Percentiles rank a stretch among this genome's conserved stretches.
Conservation (phyloP, 2,797 vertebrate genomes). For the Gouania willdenowi region DNA sequence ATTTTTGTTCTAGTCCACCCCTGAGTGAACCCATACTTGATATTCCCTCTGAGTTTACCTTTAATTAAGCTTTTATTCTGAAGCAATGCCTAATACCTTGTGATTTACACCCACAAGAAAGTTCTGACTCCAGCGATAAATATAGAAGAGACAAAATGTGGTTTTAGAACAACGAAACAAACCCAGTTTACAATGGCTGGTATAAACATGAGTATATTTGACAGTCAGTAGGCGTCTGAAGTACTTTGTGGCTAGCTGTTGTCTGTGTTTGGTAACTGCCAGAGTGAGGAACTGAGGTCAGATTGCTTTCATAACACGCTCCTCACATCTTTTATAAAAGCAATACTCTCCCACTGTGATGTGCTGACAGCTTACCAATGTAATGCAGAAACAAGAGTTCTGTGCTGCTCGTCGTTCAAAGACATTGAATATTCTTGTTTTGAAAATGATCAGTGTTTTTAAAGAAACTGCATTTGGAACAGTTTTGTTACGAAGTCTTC, state of each 20-base stretch:
- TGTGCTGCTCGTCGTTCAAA: conserved; percentile 26
- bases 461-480: too few relatives aligned
- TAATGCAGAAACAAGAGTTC: conserved; percentile 36
- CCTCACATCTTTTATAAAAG: conserved; percentile 37
- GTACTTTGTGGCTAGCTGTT: conserved; percentile 15
- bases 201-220: conserved; percentile 5
- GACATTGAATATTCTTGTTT: conserved; percentile 29
- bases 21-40: too few relatives aligned
- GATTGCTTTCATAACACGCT: conserved; percentile 36
- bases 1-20: too few relatives aligned
- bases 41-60: too few relatives aligned
- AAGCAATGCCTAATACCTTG: too few relatives aligned
- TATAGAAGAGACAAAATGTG: too few relatives aligned
- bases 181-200: conserved; percentile 19
- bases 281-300: conserved; percentile 24
- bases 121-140: too few relatives aligned
- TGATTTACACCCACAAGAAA: too few relatives aligned
- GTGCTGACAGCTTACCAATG: conserved; percentile 46
- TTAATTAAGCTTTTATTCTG: too few relatives aligned
- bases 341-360: conserved; percentile 33
- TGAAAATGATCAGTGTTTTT: background rate
- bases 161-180: conserved; percentile 23
- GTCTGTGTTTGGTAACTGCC: conserved; percentile 28
- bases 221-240: conserved; percentile 14
- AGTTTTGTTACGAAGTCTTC: too few relatives aligned